These are phyloP conservation scores for Meloidogyne exigua DNA, from an alignment of 1,140 invertebrate genomes.

Conservation along the genomic window DNA sequence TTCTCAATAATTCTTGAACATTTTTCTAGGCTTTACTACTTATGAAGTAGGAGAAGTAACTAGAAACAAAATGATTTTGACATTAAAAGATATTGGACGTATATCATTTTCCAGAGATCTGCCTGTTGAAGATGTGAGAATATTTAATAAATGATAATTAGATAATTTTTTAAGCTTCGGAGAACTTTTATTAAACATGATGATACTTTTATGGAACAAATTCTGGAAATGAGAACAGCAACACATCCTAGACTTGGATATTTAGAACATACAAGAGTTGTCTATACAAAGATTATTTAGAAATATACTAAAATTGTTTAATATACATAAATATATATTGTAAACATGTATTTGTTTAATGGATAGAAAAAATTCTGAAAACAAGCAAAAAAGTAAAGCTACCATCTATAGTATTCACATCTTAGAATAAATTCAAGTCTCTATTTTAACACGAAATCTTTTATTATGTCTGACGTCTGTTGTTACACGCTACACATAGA, in stretches of 20 bases:
- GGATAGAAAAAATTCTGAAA: no score
- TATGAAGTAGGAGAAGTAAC: conserved; percentile 61
- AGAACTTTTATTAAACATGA: conserved; percentile 63
- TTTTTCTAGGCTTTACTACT: conserved; percentile 57
- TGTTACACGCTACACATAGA: neutral
- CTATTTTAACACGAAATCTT: neutral
- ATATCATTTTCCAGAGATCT: conserved; percentile 63
- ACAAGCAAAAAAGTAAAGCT: no score
- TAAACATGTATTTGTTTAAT: no score
- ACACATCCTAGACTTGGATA: conserved; percentile 62
- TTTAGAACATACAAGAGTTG: conserved; percentile 61
- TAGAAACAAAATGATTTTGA: conserved; percentile 56
- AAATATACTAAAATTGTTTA: neutral
- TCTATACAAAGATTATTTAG: conserved; percentile 52
- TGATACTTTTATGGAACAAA: conserved; percentile 62
- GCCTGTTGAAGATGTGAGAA: conserved; percentile 62
- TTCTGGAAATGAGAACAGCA: conserved; percentile 63
- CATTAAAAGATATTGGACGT: conserved; percentile 62
- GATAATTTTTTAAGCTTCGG: conserved; percentile 51
- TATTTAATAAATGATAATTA: neutral
- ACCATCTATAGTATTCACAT: neutral
- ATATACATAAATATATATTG: no score
- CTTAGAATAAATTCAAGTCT: neutral
- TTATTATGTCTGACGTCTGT: neutral
- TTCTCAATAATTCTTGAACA: conserved; percentile 3